Percentiles rank a stretch among this genome's conserved stretches.
Evolutionary conservation across 1,140 invertebrate species (phyloP).

Genomic region (Drosophila teissieri): DNA sequence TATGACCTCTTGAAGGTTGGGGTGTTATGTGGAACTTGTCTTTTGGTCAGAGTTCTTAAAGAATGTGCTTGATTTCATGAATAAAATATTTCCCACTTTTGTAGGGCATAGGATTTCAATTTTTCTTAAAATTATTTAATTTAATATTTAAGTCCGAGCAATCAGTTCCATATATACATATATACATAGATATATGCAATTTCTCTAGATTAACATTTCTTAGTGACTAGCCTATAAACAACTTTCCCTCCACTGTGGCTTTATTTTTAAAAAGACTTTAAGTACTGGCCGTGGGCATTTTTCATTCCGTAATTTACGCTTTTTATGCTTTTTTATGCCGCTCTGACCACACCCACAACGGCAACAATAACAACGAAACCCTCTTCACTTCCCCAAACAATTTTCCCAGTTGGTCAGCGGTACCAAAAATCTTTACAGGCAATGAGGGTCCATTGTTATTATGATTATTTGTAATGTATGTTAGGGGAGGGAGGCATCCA

Average conservation of each 20-base stretch:
- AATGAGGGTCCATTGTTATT: constrained; percentile 70
- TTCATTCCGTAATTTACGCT: constrained; percentile 64
- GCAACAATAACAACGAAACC: constrained; percentile 49
- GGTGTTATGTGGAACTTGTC: too few relatives aligned
- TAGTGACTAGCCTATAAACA: constrained; percentile 14
- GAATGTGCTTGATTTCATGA: background rate
- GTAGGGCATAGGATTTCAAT: background rate
- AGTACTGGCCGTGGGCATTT: constrained; percentile 46
- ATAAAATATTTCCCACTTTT: too few relatives aligned
- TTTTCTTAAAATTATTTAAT: background rate
- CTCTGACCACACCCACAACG: constrained; percentile 49
- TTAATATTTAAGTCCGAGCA: too few relatives aligned
- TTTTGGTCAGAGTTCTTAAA: background rate
- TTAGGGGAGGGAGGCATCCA: background rate
- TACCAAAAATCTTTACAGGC: constrained; percentile 34
- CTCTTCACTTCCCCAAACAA: constrained; percentile 7
- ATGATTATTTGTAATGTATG: constrained; percentile 80
- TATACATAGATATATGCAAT: too few relatives aligned
- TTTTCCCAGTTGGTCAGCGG: constrained; percentile 38
- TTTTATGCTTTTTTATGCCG: constrained; percentile 61
- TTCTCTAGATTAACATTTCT: constrained; percentile 6
- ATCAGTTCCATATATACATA: too few relatives aligned
- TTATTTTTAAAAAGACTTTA: constrained; percentile 14
- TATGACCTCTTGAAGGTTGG: constrained; percentile 6
- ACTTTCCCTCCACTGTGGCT: constrained; percentile 6